Base-by-base conservation (phyloP, 1,140 invertebrate genomes). In the Rhizoglyphus robini region DNA sequence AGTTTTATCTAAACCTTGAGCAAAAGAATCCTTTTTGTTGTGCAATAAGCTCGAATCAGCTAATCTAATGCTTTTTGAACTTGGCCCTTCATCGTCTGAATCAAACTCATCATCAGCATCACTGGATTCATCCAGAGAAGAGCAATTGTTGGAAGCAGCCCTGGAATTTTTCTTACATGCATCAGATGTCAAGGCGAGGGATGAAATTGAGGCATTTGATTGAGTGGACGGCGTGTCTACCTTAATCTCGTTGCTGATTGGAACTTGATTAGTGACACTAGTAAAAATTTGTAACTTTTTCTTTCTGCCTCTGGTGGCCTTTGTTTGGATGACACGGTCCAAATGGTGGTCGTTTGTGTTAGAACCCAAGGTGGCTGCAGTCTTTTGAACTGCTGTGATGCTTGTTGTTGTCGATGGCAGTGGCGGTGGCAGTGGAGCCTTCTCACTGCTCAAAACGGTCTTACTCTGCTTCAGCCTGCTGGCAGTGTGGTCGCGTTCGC, bases 41-140 rank as follows among this genome's bases (percentile, higher is more conserved):
- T n/a, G n/a, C n/a, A n/a, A n/a, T n/a, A n/a, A n/a, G n/a, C n/a
- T n/a, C n/a, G n/a, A n/a, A n/a, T n/a, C n/a, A n/a, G n/a, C n/a
- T n/a, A n/a, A n/a, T n/a, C n/a, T n/a, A n/a, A n/a, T 27, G 20
- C 51, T 11, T 20, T 54, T 41, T 11, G 18, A 41, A 41, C 18
- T 41, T 11, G 36, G 20, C 8, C 23, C 30, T 13, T 60, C 58
- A 60, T 60, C 58, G 1, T 54, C 51, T 27, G 51, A 32, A 46
- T 60, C 58, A 32, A 60, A 60, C 29, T 60, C 58, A 32, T 60
- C 58, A 27, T 60, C 58, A 27, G 58, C 58, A 27, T 60, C 58
- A 20, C 51, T 54, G 8, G 51, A 54, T 32, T 54, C 51, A 32
- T 54, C 51, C 8, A 54, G 8, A 54, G 51, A 54, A 32, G 51